These are phyloP conservation scores for Zaprionus lachaisei DNA, from an alignment of 1,140 invertebrate genomes.

Conservation along the genomic window DNA sequence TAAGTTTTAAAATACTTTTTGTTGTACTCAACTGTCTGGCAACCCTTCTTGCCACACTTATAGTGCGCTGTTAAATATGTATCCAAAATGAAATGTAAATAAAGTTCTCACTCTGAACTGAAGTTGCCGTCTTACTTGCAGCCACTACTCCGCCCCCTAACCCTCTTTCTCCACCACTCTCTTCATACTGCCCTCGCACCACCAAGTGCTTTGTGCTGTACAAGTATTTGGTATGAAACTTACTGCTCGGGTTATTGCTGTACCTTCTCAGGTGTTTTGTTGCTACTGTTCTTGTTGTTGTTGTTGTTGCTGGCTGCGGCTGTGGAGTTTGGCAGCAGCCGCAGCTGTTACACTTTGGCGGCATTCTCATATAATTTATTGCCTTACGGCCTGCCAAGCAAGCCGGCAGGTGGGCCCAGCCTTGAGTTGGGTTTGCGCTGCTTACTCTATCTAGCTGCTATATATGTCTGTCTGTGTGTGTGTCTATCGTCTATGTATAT, in stretches of 20 bases:
- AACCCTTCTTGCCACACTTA: slow-evolving; percentile 8
- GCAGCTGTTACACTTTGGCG: slow-evolving; percentile 79
- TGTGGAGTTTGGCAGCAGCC: slow-evolving; percentile 58
- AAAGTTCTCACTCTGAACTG: slow-evolving; percentile 1
- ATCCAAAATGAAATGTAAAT: slow-evolving; percentile 52
- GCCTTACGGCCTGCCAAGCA: slow-evolving; percentile 53
- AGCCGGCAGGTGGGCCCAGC: slow-evolving; percentile 33
- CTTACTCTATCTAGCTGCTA: neutral
- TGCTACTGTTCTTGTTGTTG: slow-evolving; percentile 21
- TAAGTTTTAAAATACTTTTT: neutral
- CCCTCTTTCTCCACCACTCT: neutral
- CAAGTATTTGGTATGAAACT: slow-evolving; percentile 41
- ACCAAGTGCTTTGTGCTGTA: slow-evolving; percentile 26
- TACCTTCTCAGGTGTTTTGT: slow-evolving; percentile 45
- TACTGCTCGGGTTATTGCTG: slow-evolving; percentile 37
- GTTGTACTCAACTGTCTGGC: neutral
- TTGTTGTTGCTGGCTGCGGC: slow-evolving; percentile 13
- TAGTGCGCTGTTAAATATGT: slow-evolving; percentile 33
- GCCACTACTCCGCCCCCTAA: neutral
- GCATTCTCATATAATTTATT: slow-evolving; percentile 82
- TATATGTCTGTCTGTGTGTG: slow-evolving; percentile 13
- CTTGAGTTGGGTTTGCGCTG: slow-evolving; percentile 34
- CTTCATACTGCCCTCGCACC: slow-evolving; percentile 18
- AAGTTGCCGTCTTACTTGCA: neutral
- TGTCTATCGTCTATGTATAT: slow-evolving; percentile 45